phyloP scores from a whole-genome alignment of 2,888 invertebrate species.

The Thereva nobilitata region DNA sequence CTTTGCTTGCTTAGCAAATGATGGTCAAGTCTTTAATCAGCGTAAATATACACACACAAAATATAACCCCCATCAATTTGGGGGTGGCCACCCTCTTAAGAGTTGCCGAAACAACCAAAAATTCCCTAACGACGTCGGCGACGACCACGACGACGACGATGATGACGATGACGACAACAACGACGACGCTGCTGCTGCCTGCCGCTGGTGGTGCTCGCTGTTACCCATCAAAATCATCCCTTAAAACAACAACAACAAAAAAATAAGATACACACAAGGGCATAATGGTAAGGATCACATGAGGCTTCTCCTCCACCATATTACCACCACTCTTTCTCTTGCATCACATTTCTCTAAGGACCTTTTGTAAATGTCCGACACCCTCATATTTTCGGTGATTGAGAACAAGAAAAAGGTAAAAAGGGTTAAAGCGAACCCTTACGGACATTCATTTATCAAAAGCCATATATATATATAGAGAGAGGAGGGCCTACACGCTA shows the following conservation, averaged over 20 bases:
- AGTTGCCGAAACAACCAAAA: too few species aligned
- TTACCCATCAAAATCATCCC: conserved; percentile 11
- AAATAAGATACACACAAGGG: conserved; percentile 26
- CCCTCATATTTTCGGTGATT: conserved; percentile 38
- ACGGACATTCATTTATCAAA: conserved; percentile 30
- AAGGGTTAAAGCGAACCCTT: conserved; percentile 30
- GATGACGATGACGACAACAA: background rate
- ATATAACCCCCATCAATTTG: too few species aligned
- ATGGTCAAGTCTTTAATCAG: conserved; percentile 42
- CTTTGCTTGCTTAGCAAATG: conserved; percentile 39
- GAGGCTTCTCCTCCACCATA: background rate
- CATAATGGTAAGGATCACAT: conserved; percentile 34
- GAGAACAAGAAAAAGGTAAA: conserved; percentile 33
- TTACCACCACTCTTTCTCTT: background rate
- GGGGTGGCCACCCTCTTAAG: too few species aligned
- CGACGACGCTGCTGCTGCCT: background rate
- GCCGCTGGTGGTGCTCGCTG: background rate
- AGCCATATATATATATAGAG: conserved; percentile 2
- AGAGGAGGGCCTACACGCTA: too few species aligned
- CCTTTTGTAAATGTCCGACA: conserved; percentile 31
- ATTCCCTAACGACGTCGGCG: too few species aligned
- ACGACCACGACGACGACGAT: conserved; percentile 6
- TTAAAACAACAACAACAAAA: conserved; percentile 12
- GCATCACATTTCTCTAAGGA: conserved; percentile 4
- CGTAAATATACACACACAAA: conserved; percentile 34